Base-by-base conservation (phyloP, 2,113 vertebrate genomes). In the Ornithorhynchus anatinus region DNA sequence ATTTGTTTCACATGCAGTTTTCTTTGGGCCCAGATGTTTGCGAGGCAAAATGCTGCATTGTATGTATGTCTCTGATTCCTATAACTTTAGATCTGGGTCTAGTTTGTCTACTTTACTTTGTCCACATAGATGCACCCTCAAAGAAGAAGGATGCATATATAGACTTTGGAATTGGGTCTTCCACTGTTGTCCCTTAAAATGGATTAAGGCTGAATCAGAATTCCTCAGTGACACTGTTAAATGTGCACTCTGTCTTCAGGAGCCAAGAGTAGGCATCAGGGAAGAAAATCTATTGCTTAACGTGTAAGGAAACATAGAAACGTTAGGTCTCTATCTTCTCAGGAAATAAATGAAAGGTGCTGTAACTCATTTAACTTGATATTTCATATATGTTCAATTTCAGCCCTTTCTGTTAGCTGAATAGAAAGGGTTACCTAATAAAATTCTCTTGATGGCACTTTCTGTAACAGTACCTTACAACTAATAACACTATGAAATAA, bases 211-310 rank as follows among this genome's bases (percentile, higher is more conserved):
- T 39, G 23, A 16, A 15, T 22, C 47, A n/a, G 20, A 14, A 7
- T 65, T 54, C 31, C 22, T 22, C 42, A 19, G 5, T 7, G 20
- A 19, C n/a, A 32, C 22, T 44, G 10, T 20, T 20, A 1, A n/a
- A 10, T 39, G 27, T 64, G 27, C 19, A 7, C 4, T 38, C 20
- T 22, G 23, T 20, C 25, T 6, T 43, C 57, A 17, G n/a, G 14
- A 1, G 0, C 17, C 44, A 35, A 54, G n/a, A 40, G 50, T 33
- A 61, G 37, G 17, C 11, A 20, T 14, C 31, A 2, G n/a, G 6
- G 4, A 81, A 29, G 31, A 62, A 64, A n/a, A 79, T 8, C 60
- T 25, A 59, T 48, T 23, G 27, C 45, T 66, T 77, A 36, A 1
- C 53, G 61, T 27, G 23, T 45, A 20, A 12, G 54, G 23, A 58